Evolutionary conservation across 2,113 vertebrate species (phyloP).

Genomic region (Gobiocypris rarus): DNA sequence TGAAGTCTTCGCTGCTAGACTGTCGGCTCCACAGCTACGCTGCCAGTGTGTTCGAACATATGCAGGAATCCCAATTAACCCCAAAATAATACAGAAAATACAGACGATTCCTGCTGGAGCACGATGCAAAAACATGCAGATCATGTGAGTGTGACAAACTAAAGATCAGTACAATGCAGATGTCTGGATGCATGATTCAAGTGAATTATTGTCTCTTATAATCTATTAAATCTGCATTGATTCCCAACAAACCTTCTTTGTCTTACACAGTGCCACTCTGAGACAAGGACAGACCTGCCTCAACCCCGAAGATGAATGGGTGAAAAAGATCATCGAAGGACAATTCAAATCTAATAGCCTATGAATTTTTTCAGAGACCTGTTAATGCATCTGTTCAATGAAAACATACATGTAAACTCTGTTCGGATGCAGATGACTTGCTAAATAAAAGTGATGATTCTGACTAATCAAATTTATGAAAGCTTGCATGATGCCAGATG

Average conservation of each 20-base stretch:
- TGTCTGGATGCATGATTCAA: background rate
- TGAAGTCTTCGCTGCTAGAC: background rate
- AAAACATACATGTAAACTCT: background rate
- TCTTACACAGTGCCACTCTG: conserved; percentile 25
- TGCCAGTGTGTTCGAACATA: background rate
- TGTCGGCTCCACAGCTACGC: background rate
- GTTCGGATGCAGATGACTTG: background rate
- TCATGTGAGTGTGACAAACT: conserved; percentile 42
- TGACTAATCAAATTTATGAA: background rate
- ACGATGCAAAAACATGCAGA: background rate
- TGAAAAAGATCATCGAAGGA: background rate
- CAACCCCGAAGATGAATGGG: conserved; percentile 19
- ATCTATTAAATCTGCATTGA: too few species aligned
- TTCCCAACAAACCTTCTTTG: background rate
- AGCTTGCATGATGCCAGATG: background rate
- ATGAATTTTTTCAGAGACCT: background rate
- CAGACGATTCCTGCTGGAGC: background rate
- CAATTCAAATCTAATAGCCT: background rate
- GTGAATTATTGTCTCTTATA: too few species aligned
- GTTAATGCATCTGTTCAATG: background rate
- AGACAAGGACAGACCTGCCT: conserved; percentile 17
- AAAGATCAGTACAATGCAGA: background rate
- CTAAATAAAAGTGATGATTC: background rate
- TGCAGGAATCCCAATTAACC: background rate
- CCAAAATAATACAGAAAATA: background rate